Evolutionary conservation across 2,797 vertebrate genomes (phyloP), one percentile per base, ranked within the genome.

Genomic region (Myripristis jacobus): DNA sequence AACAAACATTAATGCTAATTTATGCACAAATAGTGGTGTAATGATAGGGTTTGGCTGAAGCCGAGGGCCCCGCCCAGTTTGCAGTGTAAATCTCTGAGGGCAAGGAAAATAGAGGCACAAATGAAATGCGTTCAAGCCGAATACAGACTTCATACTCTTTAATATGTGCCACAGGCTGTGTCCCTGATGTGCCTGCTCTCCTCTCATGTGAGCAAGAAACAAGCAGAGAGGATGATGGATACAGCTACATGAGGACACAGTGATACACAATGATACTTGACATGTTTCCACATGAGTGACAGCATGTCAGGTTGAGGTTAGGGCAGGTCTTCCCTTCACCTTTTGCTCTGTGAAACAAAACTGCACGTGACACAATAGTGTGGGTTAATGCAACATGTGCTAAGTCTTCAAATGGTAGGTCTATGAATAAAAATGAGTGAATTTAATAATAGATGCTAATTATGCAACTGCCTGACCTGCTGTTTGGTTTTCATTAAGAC

Each of bases 201-300:
- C 66, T 83, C 85, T 87, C 82, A 84, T 87, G 82, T 83, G 84
- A 87, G 80, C 70, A 22, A 58, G 77, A 88, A 83, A 87, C 86
- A 87, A 87, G 78, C 79, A 75, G 69, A 69, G 75, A 82, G 84
- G 76, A 87, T 86, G 88, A 91, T 89, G 90, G 88, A 90, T 86
- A 77, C 13, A 66, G 81, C 81, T 88, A 70, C 60, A 77, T 6
- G 59, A 88, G 80, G 73, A 88, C 82, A 82, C 66, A 25, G 77
- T 21, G 41, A 74, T 76, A 77, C 75, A 83, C 83, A 73, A 75
- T 41, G 41, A 86, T 83, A 84, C 80, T 85, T 88, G 88, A 87
- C 90, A 82, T 81, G 80, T 86, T 90, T 89, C 87, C 81, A 69
- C 88, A 73, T 60, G 80, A 90, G 67, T 66, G 79, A 53, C 73